A percentile compares a stretch with the other conserved stretches of the same genome.
These are phyloP conservation scores for Leptinotarsa defecta DNA, from an alignment of 1,140 invertebrate species.

Conservation along the genomic window DNA sequence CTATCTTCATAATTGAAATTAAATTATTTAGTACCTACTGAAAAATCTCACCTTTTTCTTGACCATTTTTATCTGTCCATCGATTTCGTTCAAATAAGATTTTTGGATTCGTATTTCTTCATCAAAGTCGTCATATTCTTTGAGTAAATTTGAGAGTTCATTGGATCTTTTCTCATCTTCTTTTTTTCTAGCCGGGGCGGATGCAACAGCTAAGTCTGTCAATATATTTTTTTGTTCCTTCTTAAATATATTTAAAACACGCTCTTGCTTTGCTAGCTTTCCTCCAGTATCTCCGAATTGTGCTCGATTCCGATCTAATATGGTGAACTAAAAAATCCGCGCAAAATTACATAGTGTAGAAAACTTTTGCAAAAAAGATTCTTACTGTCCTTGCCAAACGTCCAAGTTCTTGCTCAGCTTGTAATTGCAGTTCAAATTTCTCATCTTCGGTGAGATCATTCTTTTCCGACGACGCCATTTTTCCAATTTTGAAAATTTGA, in stretches of 20 bases:
- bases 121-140: conserved; percentile 51
- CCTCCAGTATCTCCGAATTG: conserved; percentile 56
- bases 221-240: conserved; percentile 66
- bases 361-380: not conserved
- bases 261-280: conserved; percentile 68
- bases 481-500: not conserved
- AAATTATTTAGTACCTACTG: no score
- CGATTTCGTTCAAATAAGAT: conserved; percentile 55
- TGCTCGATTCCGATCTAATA: conserved; percentile 49
- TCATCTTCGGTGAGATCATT: conserved; percentile 54
- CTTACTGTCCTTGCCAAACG: conserved; percentile 66
- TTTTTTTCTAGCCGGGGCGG: conserved; percentile 33
- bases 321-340: conserved; percentile 42
- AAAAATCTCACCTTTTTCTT: conserved; percentile 43
- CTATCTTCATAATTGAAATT: no score
- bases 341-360: not conserved
- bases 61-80: conserved; percentile 53
- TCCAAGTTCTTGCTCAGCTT: conserved; percentile 68
- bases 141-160: conserved; percentile 30
- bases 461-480: conserved; percentile 32
- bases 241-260: conserved; percentile 63
- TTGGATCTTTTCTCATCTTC: conserved; percentile 56
- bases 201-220: conserved; percentile 59
- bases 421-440: conserved; percentile 70
- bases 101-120: conserved; percentile 51